Evolutionary conservation across 2,888 invertebrate genomes (phyloP), one percentile per base, ranked within the genome.

Genomic region (Linnaemya vulpina): DNA sequence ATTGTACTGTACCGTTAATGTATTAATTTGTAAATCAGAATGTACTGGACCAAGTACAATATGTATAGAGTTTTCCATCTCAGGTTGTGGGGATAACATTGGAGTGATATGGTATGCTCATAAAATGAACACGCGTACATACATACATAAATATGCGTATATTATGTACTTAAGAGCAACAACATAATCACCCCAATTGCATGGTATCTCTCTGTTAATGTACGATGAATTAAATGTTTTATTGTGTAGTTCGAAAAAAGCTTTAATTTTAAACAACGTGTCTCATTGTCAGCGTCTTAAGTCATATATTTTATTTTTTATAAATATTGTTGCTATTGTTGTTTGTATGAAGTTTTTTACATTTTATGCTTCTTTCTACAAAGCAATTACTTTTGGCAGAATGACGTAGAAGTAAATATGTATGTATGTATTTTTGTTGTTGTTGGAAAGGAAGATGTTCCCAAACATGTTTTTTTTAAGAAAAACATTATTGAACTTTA

Each of bases 391-490:
- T 73, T 73, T 80, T 80, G 76, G 40, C 53, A 63, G 46, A 58
- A 79, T 80, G 79, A 84, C 79, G 83, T 68, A 68, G 60, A 51
- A 46, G 11, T 71, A 35, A n/a, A 55, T 58, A 40, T 53, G n/a
- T 58, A 15, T 68, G n/a, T n/a, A n/a, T n/a, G n/a, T n/a, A n/a
- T 17, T 11, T 30, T 63, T 40, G 46, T n/a, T 40, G 46, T 63
- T 77, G 74, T 81, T 40, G 65, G 55, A 25, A 55, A 38, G 63
- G 60, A 40, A 55, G 81, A 53, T 78, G 73, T 84, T 86, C 82
- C 82, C 82, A 86, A 86, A 86, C 84, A 58, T 53, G 75, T 75
- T 82, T 82, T 22, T 20, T 11, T 46, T 0, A 5, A 46, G n/a
- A n/a, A n/a, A 30, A 30, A 30, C 2, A 30, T 30, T 30, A 30